These are phyloP conservation scores for Achatina immaculata DNA, from an alignment of 1,140 invertebrate genomes.

Conservation along the genomic window DNA sequence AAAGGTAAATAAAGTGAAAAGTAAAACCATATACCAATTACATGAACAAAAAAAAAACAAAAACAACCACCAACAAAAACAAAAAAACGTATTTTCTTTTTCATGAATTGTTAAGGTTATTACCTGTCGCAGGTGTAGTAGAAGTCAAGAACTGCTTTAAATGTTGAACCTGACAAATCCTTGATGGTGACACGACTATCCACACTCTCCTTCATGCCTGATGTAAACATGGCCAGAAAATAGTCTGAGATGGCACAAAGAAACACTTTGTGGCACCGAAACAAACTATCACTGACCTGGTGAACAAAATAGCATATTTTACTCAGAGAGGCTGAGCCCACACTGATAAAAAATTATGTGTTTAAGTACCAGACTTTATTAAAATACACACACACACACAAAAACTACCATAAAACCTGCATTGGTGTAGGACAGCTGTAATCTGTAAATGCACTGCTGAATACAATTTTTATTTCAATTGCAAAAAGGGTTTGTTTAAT, in stretches of 20 bases:
- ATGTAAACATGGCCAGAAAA: slow-evolving; percentile 93
- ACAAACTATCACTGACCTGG: slow-evolving; percentile 37
- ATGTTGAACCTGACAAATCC: slow-evolving; percentile 40
- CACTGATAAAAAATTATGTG: not conserved
- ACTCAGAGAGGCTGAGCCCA: not conserved
- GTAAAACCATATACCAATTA: too few species aligned
- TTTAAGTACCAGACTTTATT: too few species aligned
- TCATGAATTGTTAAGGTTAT: not conserved
- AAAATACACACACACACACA: too few species aligned
- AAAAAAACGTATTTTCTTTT: too few species aligned
- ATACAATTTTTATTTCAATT: too few species aligned
- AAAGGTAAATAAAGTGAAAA: too few species aligned
- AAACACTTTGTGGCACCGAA: slow-evolving; percentile 73
- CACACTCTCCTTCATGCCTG: slow-evolving; percentile 79
- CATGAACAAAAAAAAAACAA: too few species aligned
- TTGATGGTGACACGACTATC: slow-evolving; percentile 44
- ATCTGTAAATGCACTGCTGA: too few species aligned
- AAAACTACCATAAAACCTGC: not conserved
- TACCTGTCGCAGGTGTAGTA: slow-evolving; percentile 50
- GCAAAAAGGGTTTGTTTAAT: too few species aligned
- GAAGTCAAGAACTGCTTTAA: slow-evolving; percentile 50
- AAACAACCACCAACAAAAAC: too few species aligned
- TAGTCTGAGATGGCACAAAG: slow-evolving; percentile 90
- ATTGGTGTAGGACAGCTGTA: too few species aligned
- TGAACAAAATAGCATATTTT: not conserved